Evolutionary conservation across 1,140 invertebrate genomes (phyloP).

Genomic region (Drosophila parabipectinata): DNA sequence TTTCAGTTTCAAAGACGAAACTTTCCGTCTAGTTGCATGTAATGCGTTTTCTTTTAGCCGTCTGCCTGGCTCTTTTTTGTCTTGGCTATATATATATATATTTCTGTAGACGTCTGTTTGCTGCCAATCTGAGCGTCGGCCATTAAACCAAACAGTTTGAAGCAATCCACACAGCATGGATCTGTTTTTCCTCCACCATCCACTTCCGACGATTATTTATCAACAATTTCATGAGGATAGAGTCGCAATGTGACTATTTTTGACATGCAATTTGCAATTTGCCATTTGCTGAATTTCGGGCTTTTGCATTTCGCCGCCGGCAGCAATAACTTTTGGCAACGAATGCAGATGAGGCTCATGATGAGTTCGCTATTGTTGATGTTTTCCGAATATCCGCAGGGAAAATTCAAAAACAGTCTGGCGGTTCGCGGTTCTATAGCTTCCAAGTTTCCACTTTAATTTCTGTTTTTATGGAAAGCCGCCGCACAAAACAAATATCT

Average conservation of each 20-base stretch:
- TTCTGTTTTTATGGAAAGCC: conserved; percentile 10
- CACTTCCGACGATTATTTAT: conserved; percentile 21
- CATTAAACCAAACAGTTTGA: conserved; percentile 72
- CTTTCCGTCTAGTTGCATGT: conserved; percentile 52
- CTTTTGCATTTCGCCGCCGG: conserved; percentile 20
- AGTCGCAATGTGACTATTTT: conserved; percentile 48
- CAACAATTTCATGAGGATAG: conserved; percentile 42
- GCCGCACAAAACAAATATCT: conserved; percentile 24
- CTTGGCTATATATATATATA: conserved; percentile 10
- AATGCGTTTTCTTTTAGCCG: conserved; percentile 65
- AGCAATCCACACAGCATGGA: conserved; percentile 37
- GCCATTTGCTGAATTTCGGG: conserved; percentile 3
- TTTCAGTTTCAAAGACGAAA: conserved; percentile 57
- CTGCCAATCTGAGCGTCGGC: conserved; percentile 68
- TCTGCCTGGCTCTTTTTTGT: background rate
- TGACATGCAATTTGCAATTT: conserved; percentile 68
- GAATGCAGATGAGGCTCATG: conserved; percentile 34
- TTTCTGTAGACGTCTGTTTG: conserved; percentile 60
- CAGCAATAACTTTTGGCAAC: conserved; percentile 44
- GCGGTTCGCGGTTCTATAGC: background rate
- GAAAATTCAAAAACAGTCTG: conserved; percentile 38
- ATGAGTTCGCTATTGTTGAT: conserved; percentile 23
- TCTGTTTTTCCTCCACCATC: conserved; percentile 9
- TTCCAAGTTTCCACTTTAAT: conserved; percentile 15
- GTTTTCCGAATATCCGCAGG: conserved; percentile 10